Evolutionary conservation across 2,888 invertebrate species (phyloP).

Genomic region (Andrena praecox): DNA sequence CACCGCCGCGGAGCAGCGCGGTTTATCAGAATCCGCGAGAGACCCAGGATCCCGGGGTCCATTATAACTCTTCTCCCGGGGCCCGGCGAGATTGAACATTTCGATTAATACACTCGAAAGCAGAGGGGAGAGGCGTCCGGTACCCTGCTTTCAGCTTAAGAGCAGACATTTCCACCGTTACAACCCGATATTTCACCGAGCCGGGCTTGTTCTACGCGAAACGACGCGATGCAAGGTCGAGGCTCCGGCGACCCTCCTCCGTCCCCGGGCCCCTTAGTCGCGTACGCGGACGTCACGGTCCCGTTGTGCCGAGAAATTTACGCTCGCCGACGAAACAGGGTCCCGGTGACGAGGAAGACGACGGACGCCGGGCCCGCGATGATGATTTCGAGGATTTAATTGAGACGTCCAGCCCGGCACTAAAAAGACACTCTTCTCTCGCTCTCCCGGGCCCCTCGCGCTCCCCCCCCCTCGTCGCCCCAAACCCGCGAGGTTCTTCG

Average conservation of each 20-base stretch:
- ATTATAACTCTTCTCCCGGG: neutral
- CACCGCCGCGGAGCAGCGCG: no score
- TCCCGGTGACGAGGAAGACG: slow-evolving; percentile 43
- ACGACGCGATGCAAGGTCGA: slow-evolving; percentile 24
- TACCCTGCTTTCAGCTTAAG: neutral
- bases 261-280: neutral
- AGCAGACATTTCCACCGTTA: slow-evolving; percentile 10
- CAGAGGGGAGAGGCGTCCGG: slow-evolving; percentile 17
- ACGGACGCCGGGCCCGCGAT: slow-evolving; percentile 31
- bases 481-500: slow-evolving; percentile 9
- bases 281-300: slow-evolving; percentile 42
- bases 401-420: slow-evolving; percentile 76
- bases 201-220: slow-evolving; percentile 26
- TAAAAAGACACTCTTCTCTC: slow-evolving; percentile 63
- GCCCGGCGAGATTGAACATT: neutral
- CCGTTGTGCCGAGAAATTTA: slow-evolving; percentile 68
- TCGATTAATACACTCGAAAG: neutral
- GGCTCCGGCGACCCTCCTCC: neutral
- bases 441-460: neutral
- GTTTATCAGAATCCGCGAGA: neutral
- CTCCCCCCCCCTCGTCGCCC: neutral
- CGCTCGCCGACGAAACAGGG: slow-evolving; percentile 50
- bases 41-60: neutral
- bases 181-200: slow-evolving; percentile 20
- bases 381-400: slow-evolving; percentile 78